phyloP scores from a whole-genome alignment of 2,797 vertebrate species.

The Dryobates pubescens region DNA sequence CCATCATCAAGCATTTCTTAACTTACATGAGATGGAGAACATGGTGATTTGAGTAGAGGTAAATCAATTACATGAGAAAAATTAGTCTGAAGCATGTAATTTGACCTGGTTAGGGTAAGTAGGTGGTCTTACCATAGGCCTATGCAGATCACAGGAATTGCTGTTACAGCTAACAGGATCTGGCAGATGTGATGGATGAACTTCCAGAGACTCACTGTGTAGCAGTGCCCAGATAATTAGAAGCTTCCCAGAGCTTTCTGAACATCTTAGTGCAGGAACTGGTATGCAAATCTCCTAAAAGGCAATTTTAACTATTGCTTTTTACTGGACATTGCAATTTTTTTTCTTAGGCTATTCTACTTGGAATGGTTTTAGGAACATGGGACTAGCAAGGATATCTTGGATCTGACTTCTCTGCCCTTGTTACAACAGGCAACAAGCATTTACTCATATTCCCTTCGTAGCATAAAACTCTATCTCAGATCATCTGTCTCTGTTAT shows the following conservation, averaged over 20 bases:
- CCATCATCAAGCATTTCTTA: background rate
- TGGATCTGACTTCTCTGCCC: background rate
- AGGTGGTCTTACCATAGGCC: background rate
- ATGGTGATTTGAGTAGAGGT: background rate
- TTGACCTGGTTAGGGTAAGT: background rate
- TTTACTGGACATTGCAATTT: background rate
- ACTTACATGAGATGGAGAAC: background rate
- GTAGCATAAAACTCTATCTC: background rate
- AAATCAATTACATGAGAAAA: background rate
- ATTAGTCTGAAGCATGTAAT: background rate
- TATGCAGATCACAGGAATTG: background rate
- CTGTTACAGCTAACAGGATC: background rate
- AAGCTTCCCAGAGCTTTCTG: background rate
- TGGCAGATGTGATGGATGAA: background rate
- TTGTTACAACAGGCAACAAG: background rate
- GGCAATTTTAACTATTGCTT: background rate
- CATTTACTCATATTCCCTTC: background rate
- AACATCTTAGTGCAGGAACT: background rate
- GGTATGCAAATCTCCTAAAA: background rate
- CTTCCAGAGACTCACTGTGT: background rate
- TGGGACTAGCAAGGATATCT: background rate
- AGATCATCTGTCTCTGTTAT: background rate
- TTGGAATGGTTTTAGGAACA: background rate
- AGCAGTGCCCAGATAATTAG: background rate
- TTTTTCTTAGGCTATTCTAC: background rate